A percentile compares a stretch with the other conserved stretches of the same genome.
Evolutionary conservation across 1,140 invertebrate genomes (phyloP).

Genomic region (Atta texana): DNA sequence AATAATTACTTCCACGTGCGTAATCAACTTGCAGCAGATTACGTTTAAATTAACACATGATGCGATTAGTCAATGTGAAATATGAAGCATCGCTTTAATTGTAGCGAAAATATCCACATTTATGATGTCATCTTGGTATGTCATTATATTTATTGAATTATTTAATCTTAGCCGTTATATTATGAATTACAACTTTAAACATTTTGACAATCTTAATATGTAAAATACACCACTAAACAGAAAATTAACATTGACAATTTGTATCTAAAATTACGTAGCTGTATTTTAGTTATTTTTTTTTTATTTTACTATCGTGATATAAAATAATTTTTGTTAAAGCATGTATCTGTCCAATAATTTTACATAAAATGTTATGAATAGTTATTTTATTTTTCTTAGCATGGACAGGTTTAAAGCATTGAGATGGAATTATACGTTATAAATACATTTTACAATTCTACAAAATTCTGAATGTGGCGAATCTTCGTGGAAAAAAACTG

Average conservation of each 20-base stretch:
- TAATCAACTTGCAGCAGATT: conserved; percentile 28
- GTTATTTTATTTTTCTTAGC: not conserved
- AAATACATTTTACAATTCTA: not conserved
- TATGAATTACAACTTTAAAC: not conserved
- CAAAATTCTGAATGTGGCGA: not conserved
- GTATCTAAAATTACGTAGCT: not conserved
- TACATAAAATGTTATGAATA: not conserved
- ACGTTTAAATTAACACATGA: conserved; percentile 39
- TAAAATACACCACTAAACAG: not conserved
- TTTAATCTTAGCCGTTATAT: not conserved
- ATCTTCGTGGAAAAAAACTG: not conserved
- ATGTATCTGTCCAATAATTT: not conserved
- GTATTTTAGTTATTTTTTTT: not conserved
- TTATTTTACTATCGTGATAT: not conserved
- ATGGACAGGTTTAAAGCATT: not conserved
- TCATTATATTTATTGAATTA: not conserved
- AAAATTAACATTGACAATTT: not conserved
- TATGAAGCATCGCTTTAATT: conserved; percentile 9
- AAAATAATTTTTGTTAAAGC: not conserved
- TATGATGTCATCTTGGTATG: not conserved
- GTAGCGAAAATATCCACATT: not conserved
- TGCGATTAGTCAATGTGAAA: conserved; percentile 41
- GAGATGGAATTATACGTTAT: not conserved
- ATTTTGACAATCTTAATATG: not conserved
- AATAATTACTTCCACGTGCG: conserved; percentile 52